Evolutionary conservation across 2,888 invertebrate genomes (phyloP).

Genomic region (Coelopa pilipes): DNA sequence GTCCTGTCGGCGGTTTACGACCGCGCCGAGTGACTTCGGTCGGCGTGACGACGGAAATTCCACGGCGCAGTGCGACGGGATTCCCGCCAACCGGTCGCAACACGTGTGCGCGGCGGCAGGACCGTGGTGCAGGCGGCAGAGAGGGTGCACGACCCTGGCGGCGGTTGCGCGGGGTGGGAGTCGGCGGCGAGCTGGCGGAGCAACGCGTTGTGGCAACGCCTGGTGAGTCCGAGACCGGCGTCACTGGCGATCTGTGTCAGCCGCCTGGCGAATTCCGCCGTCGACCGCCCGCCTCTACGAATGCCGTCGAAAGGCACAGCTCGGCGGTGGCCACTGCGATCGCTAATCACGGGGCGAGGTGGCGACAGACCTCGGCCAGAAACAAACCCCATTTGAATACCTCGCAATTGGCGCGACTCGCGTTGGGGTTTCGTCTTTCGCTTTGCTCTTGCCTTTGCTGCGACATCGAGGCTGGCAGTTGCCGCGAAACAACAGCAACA

Average conservation of each 20-base stretch:
- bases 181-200: no score
- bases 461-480: slow-evolving; percentile 13
- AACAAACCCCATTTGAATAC: slow-evolving; percentile 59
- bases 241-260: no score
- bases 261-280: no score
- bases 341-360: not conserved
- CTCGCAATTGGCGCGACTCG: slow-evolving; percentile 23
- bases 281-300: not conserved
- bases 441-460: not conserved
- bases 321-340: not conserved
- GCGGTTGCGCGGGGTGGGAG: no score
- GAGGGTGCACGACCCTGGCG: no score
- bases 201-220: no score
- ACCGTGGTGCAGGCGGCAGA: no score
- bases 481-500: not conserved
- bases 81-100: not conserved
- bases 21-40: no score
- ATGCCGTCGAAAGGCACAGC: not conserved
- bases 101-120: no score
- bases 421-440: not conserved
- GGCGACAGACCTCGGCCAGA: slow-evolving; percentile 44
- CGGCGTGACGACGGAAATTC: slow-evolving; percentile 16
- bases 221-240: no score
- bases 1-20: not conserved
- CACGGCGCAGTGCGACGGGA: slow-evolving; percentile 2